Base-by-base conservation (phyloP, 2,888 invertebrate genomes). In the Watsonalla binaria region DNA sequence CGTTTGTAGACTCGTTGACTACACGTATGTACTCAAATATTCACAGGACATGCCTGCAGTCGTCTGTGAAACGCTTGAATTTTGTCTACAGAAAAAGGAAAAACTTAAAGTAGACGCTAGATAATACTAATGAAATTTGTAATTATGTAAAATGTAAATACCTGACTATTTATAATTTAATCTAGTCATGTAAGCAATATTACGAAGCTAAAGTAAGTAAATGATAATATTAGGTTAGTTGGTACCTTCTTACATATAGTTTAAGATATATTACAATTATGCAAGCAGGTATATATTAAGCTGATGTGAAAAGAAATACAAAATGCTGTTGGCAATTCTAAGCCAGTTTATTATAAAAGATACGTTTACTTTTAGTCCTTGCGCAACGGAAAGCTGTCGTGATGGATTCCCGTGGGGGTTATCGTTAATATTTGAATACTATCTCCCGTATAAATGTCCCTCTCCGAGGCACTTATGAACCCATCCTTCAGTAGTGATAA, bases 401-500 rank as follows among this genome's bases (percentile, higher is more conserved):
- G 94, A 94, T 7, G 37, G 7, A 49, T 49, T 14, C 39, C 49
- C 15, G 37, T 14, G 13, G 24, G 9, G 6, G 96, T 96, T 65
- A 98, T 94, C 58, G 97, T 92, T 69, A 94, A 94, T 61, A 98
- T 94, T 50, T 90, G 82, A 60, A 97, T 93, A 51, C 93, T 93
- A 88, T 98, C 98, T 45, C 98, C 98, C 57, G 97, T 97, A 72
- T 96, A 95, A 69, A 97, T 98, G 82, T 98, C 98, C 74, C 98
- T 93, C 80, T 98, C 98, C 24, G 97, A 96, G 5, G 98, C 98
- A 11, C 97, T 96, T 63, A 96, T 96, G 77, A 98, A 98, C 0
- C 95, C 95, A 85, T 98, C 98, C 71, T 96, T 96, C 45, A 97
- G 90, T 50, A 98, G 90, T 6, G 92, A 11, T 15, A 90, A 37